Evolutionary conservation across 2,113 vertebrate genomes (phyloP).

Genomic region (Anser brachyrhynchus): DNA sequence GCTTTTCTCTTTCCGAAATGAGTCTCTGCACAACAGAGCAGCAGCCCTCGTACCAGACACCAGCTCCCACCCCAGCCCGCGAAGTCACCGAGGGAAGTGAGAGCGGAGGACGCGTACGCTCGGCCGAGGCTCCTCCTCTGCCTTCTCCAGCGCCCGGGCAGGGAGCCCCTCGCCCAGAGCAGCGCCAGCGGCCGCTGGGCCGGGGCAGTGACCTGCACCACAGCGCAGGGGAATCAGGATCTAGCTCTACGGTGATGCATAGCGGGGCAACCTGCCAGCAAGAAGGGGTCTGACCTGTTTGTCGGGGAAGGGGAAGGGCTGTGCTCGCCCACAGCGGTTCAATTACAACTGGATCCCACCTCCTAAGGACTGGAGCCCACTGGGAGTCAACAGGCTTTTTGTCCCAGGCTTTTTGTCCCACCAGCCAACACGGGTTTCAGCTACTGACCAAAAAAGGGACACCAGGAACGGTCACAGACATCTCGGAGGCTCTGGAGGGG

Average conservation of each 20-base stretch:
- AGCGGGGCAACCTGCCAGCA: not conserved
- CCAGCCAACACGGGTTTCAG: slow-evolving; percentile 28
- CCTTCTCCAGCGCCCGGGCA: not conserved
- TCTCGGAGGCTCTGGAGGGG: slow-evolving; percentile 62
- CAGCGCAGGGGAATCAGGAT: not conserved
- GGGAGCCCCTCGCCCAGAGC: not conserved
- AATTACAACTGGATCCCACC: slow-evolving; percentile 32
- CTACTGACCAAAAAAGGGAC: slow-evolving; percentile 60
- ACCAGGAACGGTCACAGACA: slow-evolving; percentile 52
- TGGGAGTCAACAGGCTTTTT: not conserved
- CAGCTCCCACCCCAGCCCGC: not conserved
- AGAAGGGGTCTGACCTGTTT: slow-evolving; percentile 1
- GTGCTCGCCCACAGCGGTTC: not conserved
- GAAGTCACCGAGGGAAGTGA: rapidly evolving
- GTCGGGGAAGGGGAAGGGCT: not conserved
- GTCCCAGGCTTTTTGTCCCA: slow-evolving; percentile 38
- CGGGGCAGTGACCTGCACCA: rapidly evolving
- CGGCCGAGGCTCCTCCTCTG: not conserved
- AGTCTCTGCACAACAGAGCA: slow-evolving; percentile 8
- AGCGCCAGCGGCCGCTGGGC: rapidly evolving
- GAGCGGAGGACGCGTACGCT: not conserved
- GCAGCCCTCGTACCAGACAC: slow-evolving; percentile 35
- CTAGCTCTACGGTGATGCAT: not conserved
- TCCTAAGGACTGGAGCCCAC: slow-evolving; percentile 25
- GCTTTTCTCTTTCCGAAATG: not conserved